These are phyloP conservation scores for Saturnia pavonia DNA, from an alignment of 2,888 invertebrate genomes.

Conservation along the genomic window DNA sequence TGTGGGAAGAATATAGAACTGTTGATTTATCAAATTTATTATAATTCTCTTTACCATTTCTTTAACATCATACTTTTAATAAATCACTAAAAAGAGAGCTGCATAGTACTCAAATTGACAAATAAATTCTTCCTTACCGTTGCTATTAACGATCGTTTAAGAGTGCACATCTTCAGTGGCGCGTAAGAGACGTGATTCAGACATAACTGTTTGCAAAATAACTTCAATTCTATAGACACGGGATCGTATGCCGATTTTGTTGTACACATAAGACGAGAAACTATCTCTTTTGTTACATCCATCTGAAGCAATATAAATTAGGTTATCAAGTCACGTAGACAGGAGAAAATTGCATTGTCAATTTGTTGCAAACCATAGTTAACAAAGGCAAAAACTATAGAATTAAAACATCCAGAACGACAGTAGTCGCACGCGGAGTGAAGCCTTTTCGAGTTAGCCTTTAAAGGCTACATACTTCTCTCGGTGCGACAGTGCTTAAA, in stretches of 20 bases:
- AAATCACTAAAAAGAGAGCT: neutral
- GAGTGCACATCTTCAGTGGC: conserved; percentile 64
- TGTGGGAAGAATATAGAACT: too few species aligned
- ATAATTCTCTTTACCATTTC: neutral
- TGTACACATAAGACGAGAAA: conserved; percentile 37
- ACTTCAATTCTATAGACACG: conserved; percentile 55
- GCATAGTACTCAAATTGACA: too few species aligned
- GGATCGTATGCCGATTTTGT: conserved; percentile 46
- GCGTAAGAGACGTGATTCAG: conserved; percentile 66
- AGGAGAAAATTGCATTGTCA: neutral
- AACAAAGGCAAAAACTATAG: too few species aligned
- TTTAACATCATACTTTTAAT: neutral
- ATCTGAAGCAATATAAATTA: conserved; percentile 31
- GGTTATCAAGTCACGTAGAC: neutral
- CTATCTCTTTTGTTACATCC: conserved; percentile 31
- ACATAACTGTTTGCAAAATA: conserved; percentile 64
- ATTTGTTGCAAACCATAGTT: neutral
- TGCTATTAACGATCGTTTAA: conserved; percentile 65
- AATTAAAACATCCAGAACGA: too few species aligned
- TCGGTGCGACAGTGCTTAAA: too few species aligned
- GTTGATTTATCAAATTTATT: too few species aligned
- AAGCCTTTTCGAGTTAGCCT: too few species aligned
- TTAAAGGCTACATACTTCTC: too few species aligned
- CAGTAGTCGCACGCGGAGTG: too few species aligned
- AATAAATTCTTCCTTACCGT: conserved; percentile 23